Percentiles rank a stretch among this genome's conserved stretches.
phyloP scores from a whole-genome alignment of 1,140 invertebrate genomes.

The Drosophila bipectinata region DNA sequence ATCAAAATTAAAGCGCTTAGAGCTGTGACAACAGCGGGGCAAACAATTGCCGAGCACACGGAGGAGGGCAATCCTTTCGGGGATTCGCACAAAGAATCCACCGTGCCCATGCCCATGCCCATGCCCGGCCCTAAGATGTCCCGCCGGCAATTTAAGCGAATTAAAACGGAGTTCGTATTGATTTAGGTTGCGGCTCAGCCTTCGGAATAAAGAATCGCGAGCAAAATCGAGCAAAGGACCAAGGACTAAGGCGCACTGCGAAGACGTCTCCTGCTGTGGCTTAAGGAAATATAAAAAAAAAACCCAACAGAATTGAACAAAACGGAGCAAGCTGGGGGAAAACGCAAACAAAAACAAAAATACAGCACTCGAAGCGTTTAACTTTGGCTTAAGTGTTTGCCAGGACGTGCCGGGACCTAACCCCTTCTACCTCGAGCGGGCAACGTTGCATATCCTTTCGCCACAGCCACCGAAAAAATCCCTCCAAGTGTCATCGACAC shows the following conservation, averaged over 20 bases:
- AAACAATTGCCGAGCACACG: slow-evolving; percentile 63
- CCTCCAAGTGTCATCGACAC: slow-evolving; percentile 81
- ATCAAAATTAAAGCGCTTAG: slow-evolving; percentile 82
- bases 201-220: slow-evolving; percentile 15
- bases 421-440: slow-evolving; percentile 48
- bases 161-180: slow-evolving; percentile 75
- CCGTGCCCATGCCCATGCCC: slow-evolving; percentile 2
- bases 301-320: slow-evolving; percentile 26
- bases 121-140: slow-evolving; percentile 38
- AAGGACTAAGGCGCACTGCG: slow-evolving; percentile 15
- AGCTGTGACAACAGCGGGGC: slow-evolving; percentile 72
- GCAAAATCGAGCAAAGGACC: slow-evolving; percentile 14
- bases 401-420: slow-evolving; percentile 59
- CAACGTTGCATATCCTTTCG: slow-evolving; percentile 65
- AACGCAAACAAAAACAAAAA: slow-evolving; percentile 79
- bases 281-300: slow-evolving; percentile 8
- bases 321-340: slow-evolving; percentile 50
- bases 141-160: slow-evolving; percentile 79
- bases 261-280: slow-evolving; percentile 67
- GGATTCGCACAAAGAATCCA: slow-evolving; percentile 67
- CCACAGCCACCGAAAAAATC: slow-evolving; percentile 57
- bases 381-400: slow-evolving; percentile 81
- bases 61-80: slow-evolving; percentile 63
- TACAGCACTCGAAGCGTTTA: slow-evolving; percentile 79
- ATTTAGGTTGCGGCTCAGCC: slow-evolving; percentile 61